A percentile compares a stretch with the other conserved stretches of the same genome.
phyloP scores from a whole-genome alignment of 2,888 invertebrate species.

The Disparrhopalites patrizii region DNA sequence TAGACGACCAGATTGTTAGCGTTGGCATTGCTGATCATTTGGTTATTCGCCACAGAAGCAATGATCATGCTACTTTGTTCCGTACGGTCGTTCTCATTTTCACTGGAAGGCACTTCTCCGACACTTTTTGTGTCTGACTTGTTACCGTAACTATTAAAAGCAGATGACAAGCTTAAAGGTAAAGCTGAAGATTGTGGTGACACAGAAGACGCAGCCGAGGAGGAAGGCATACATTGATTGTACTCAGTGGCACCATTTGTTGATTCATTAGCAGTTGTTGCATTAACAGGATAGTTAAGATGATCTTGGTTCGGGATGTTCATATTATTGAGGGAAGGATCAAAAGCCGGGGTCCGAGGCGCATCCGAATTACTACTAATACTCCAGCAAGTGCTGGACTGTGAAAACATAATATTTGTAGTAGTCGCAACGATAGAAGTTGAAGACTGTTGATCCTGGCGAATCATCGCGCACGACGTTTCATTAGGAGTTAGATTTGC shows the following conservation, averaged over 20 bases:
- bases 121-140: constrained; percentile 1
- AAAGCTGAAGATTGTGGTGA: not conserved
- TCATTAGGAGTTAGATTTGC: constrained; percentile 11
- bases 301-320: constrained; percentile 7
- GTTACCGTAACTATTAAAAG: constrained; percentile 1
- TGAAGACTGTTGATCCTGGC: not conserved
- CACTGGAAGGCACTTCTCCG: constrained; percentile 31
- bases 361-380: not conserved
- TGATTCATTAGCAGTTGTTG: constrained; percentile 8
- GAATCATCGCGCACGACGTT: not conserved
- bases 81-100: constrained; percentile 2
- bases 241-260: constrained; percentile 30
- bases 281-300: constrained; percentile 1
- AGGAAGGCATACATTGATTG: constrained; percentile 38
- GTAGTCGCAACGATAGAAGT: not conserved
- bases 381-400: constrained; percentile 7
- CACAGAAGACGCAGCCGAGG: constrained; percentile 13
- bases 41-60: not conserved
- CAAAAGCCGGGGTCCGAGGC: constrained; percentile 9
- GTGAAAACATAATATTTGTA: constrained; percentile 7
- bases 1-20: constrained; percentile 30
- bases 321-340: not conserved
- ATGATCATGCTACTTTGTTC: constrained; percentile 4
- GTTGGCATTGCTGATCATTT: constrained; percentile 10
- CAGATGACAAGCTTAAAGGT: constrained; percentile 11